A percentile compares a stretch with the other conserved stretches of the same genome.
phyloP scores from a whole-genome alignment of 1,140 invertebrate species.

The Papilio machaon region DNA sequence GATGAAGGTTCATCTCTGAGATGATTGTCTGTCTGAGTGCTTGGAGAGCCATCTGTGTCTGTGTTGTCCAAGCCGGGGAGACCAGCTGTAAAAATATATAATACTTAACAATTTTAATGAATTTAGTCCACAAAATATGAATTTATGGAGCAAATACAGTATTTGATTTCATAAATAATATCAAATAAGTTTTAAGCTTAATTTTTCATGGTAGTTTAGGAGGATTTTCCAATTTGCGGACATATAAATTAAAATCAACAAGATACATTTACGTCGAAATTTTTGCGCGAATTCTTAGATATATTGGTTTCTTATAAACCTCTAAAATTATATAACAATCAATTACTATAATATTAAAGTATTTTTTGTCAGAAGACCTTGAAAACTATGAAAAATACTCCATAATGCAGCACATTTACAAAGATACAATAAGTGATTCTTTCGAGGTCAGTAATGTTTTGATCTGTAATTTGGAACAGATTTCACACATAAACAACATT shows the following conservation, averaged over 20 bases:
- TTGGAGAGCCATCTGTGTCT: constrained; percentile 51
- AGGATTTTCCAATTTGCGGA: not conserved
- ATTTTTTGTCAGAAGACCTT: constrained; percentile 8
- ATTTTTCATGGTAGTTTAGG: not conserved
- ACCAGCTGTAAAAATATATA: constrained; percentile 47
- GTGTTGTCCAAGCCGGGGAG: constrained; percentile 56
- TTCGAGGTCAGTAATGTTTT: constrained; percentile 37
- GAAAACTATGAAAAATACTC: constrained; percentile 18
- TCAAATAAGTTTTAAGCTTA: not conserved
- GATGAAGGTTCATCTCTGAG: constrained; percentile 50
- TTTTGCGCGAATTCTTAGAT: constrained; percentile 6
- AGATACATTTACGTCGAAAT: not conserved
- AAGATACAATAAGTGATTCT: constrained; percentile 25
- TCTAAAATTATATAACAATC: not conserved
- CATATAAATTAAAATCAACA: not conserved
- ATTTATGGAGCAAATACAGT: not conserved
- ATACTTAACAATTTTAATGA: not conserved
- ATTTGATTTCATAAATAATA: not conserved
- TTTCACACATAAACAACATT: not conserved
- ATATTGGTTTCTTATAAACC: not conserved
- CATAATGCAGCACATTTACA: not conserved
- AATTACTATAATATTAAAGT: not conserved
- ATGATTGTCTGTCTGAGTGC: constrained; percentile 53
- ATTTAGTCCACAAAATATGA: too few relatives aligned
- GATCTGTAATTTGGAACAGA: constrained; percentile 6